Base-by-base conservation (phyloP, 2,888 invertebrate species). In the Ennomos quercinarius region DNA sequence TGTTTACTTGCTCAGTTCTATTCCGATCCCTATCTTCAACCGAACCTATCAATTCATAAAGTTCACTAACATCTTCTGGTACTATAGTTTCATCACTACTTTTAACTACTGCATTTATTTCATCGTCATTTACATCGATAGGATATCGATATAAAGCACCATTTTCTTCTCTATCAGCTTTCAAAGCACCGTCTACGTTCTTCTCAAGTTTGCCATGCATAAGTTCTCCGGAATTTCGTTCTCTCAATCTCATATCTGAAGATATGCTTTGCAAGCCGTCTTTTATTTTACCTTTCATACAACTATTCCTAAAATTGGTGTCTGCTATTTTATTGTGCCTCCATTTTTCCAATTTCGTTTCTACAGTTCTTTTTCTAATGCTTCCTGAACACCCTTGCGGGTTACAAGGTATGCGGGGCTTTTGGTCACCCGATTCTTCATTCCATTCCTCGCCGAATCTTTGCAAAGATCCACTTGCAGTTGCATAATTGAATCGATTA, bases 1-100 rank as follows among this genome's bases (percentile, higher is more conserved):
- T 69, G 69, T 69, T 73, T 54, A 66, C 67, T 66, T 68, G 61
- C 52, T 68, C 63, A 64, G 60, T 50, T 61, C 58, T 52, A 67
- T 44, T 61, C 43, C 45, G 55, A 58, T 43, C 47, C 42, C 40
- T 57, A 61, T 37, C 63, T 57, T 58, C 34, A 55, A 63, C 64
- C 43, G 60, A 61, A 67, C 60, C 60, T 53, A 67, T 66, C 64
- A 67, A 64, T 67, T 47, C 44, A 56, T 47, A 47, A 44, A 34
- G 12, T 36, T 17, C 50, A 39, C 37, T 9, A 17, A 8, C 46
- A 42, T 36, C 48, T 13, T 45, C 41, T 6, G 40, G 38, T 41
- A 13, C 42, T 48, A 47, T 37, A n/a, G 3, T n/a, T 36, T 47
- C 35, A 1, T 39, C 51, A 10, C 9, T 37, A 57, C 44, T 12